These are phyloP conservation scores for Zaprionus gabonicus DNA, from an alignment of 1,140 invertebrate genomes.

Conservation along the genomic window DNA sequence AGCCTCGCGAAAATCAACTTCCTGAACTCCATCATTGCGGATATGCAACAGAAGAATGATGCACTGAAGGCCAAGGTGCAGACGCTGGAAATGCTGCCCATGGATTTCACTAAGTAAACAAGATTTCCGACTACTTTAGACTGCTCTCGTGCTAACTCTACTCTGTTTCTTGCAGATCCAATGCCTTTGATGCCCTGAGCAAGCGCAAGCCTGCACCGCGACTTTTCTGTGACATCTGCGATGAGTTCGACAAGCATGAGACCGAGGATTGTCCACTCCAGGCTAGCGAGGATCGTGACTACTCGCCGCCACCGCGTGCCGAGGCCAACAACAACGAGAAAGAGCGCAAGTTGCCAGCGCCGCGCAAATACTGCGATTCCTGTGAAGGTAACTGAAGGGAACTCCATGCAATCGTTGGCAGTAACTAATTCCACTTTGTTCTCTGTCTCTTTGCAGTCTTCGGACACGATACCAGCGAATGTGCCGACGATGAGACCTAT, in stretches of 20 bases:
- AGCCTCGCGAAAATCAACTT: constrained; percentile 91
- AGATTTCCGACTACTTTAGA: not conserved
- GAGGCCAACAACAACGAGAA: constrained; percentile 82
- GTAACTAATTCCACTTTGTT: not conserved
- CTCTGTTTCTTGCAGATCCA: constrained; percentile 51
- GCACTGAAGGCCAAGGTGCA: constrained; percentile 91
- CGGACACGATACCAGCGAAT: constrained; percentile 91
- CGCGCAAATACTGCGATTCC: constrained; percentile 94
- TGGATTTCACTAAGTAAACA: constrained; percentile 69
- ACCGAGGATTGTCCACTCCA: constrained; percentile 98
- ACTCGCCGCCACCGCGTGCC: constrained; percentile 81
- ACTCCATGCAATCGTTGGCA: not conserved
- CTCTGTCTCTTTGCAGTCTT: constrained; percentile 87
- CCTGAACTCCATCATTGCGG: constrained; percentile 97
- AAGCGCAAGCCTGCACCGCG: constrained; percentile 88
- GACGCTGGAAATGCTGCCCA: constrained; percentile 90
- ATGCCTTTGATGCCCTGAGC: constrained; percentile 66
- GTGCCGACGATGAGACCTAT: constrained; percentile 93
- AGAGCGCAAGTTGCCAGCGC: constrained; percentile 85
- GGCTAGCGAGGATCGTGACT: constrained; percentile 86
- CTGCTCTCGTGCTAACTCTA: not conserved
- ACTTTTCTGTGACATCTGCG: constrained; percentile 98
- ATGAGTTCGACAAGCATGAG: constrained; percentile 97
- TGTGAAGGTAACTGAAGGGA: constrained; percentile 91
- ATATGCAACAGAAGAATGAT: constrained; percentile 97